Evolutionary conservation across 2,113 vertebrate genomes (phyloP).

Genomic region (Gymnarchus niloticus): DNA sequence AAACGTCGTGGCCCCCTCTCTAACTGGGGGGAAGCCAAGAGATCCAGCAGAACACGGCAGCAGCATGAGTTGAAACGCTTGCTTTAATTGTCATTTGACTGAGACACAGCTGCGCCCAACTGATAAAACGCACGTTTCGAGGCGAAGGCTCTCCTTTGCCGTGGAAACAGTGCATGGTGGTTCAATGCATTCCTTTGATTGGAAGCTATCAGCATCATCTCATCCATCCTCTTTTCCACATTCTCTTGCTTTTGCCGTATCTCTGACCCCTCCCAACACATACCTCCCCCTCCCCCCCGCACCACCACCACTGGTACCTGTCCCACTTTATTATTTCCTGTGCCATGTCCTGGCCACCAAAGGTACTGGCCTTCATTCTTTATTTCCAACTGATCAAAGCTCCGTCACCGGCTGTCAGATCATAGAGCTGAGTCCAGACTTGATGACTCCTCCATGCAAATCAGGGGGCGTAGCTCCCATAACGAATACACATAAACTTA

Average conservation of each 20-base stretch:
- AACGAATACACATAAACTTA: not conserved
- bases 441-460: not conserved
- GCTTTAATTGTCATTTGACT: not conserved
- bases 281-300: not conserved
- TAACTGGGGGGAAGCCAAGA: not conserved
- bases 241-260: not conserved
- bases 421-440: not conserved
- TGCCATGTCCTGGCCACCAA: not conserved
- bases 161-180: not conserved
- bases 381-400: constrained; percentile 12
- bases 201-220: not conserved
- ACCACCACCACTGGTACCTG: not conserved
- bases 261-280: not conserved
- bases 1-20: no score
- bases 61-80: not conserved
- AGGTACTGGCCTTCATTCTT: not conserved
- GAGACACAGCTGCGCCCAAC: not conserved
- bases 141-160: no score
- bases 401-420: constrained; percentile 8
- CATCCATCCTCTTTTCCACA: not conserved
- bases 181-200: not conserved
- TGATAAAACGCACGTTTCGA: not conserved
- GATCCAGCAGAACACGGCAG: not conserved
- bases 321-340: not conserved
- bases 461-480: not conserved